Conservation (phyloP, 2,113 vertebrate genomes). For the Cyphomyrus discorhynchus region DNA sequence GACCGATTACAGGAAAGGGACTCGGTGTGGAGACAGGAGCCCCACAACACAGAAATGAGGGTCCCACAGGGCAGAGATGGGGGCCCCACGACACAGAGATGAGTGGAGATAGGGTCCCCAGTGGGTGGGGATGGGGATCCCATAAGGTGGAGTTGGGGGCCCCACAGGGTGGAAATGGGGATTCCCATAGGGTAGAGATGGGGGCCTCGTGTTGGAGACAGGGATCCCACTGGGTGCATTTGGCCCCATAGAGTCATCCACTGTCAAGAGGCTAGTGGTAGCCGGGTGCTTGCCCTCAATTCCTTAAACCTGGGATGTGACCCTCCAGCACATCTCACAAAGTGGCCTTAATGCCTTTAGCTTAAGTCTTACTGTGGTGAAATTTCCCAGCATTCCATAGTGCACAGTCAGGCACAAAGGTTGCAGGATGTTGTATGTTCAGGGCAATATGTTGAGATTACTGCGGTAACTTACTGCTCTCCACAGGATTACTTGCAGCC, state of each 20-base stretch:
- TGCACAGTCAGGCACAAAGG: background rate
- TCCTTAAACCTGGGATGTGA: slow-evolving; percentile 29
- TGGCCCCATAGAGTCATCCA: background rate
- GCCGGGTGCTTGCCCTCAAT: background rate
- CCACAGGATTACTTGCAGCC: background rate
- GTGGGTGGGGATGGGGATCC: background rate
- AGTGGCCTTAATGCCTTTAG: background rate
- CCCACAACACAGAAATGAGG: background rate
- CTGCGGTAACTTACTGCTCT: background rate
- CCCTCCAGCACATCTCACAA: slow-evolving; percentile 4
- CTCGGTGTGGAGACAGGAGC: slow-evolving; percentile 19
- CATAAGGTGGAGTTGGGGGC: too few species aligned
- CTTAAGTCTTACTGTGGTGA: background rate
- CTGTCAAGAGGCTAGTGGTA: background rate
- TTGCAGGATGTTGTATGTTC: background rate
- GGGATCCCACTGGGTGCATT: background rate
- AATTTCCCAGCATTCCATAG: background rate
- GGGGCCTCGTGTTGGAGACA: background rate
- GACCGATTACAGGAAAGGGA: slow-evolving; percentile 28
- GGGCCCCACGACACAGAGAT: background rate
- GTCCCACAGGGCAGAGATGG: background rate
- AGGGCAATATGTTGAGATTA: background rate
- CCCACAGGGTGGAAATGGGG: background rate
- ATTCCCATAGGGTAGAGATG: background rate
- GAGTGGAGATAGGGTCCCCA: background rate